Conservation (phyloP, 1,140 invertebrate species). For the Telenomus remus region DNA sequence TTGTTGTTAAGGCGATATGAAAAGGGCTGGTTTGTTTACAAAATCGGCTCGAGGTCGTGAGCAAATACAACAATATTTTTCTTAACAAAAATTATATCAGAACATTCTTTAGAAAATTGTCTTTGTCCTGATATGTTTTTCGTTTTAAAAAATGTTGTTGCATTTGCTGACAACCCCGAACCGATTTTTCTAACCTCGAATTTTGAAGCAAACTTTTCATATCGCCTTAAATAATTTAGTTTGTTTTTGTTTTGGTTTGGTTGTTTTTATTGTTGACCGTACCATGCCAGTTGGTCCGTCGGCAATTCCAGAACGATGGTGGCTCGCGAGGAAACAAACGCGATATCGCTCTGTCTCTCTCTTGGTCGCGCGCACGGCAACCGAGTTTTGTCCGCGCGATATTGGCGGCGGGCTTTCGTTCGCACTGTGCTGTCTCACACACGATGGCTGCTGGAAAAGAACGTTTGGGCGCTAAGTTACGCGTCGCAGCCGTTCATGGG, state of each 20-base stretch:
- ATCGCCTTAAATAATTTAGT: too few species aligned
- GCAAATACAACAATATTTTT: too few species aligned
- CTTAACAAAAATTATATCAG: too few species aligned
- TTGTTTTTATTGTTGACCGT: constrained; percentile 26
- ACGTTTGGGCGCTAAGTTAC: constrained; percentile 14
- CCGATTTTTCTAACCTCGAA: too few species aligned
- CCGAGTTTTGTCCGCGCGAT: constrained; percentile 29
- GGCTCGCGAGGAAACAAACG: constrained; percentile 47
- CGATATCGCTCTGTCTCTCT: constrained; percentile 40
- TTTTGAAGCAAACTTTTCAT: too few species aligned
- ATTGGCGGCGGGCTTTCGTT: constrained; percentile 24
- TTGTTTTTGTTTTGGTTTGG: neutral
- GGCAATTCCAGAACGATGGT: constrained; percentile 51
- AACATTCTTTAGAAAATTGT: too few species aligned
- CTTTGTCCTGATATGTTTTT: too few species aligned
- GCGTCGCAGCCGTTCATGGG: constrained; percentile 51
- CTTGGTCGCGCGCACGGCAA: constrained; percentile 49
- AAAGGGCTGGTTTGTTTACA: too few species aligned
- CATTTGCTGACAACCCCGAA: too few species aligned
- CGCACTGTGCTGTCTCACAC: constrained; percentile 13
- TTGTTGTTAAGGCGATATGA: too few species aligned
- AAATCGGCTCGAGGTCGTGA: too few species aligned
- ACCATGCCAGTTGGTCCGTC: constrained; percentile 64
- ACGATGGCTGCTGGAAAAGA: constrained; percentile 24
- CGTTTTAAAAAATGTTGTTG: too few species aligned